These are phyloP conservation scores for Ferdinandea cuprea DNA, from an alignment of 2,888 invertebrate genomes.

Conservation along the genomic window DNA sequence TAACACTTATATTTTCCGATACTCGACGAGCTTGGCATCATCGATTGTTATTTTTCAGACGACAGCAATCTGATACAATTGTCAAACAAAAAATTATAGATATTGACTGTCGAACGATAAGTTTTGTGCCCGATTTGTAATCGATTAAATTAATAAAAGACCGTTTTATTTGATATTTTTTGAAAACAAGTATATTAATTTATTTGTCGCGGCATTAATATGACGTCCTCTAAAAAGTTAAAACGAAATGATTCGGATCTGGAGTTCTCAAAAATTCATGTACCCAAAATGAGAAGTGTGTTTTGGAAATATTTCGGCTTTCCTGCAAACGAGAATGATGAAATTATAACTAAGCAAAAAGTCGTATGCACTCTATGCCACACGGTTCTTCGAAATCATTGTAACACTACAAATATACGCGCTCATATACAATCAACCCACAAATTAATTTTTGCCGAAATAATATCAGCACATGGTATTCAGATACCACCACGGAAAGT, in stretches of 20 bases:
- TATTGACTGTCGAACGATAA: constrained; percentile 54
- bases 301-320: constrained; percentile 83
- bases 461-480: constrained; percentile 80
- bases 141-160: constrained; percentile 58
- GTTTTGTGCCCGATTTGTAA: constrained; percentile 44
- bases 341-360: constrained; percentile 82
- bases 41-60: constrained; percentile 43
- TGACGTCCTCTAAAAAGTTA: constrained; percentile 34
- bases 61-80: constrained; percentile 34
- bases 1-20: constrained; percentile 30
- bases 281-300: constrained; percentile 82
- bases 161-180: constrained; percentile 55
- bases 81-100: constrained; percentile 30
- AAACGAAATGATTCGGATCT: constrained; percentile 12
- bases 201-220: not conserved
- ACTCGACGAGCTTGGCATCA: constrained; percentile 40
- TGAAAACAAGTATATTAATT: not conserved
- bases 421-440: constrained; percentile 81
- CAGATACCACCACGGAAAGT: constrained; percentile 80
- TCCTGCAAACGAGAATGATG: constrained; percentile 81
- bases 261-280: constrained; percentile 79
- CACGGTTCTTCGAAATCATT: constrained; percentile 81
- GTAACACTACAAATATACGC: constrained; percentile 82
- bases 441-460: constrained; percentile 79
- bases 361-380: constrained; percentile 82